phyloP scores from a whole-genome alignment of 2,888 invertebrate species.

The Strigamia transsilvanica region DNA sequence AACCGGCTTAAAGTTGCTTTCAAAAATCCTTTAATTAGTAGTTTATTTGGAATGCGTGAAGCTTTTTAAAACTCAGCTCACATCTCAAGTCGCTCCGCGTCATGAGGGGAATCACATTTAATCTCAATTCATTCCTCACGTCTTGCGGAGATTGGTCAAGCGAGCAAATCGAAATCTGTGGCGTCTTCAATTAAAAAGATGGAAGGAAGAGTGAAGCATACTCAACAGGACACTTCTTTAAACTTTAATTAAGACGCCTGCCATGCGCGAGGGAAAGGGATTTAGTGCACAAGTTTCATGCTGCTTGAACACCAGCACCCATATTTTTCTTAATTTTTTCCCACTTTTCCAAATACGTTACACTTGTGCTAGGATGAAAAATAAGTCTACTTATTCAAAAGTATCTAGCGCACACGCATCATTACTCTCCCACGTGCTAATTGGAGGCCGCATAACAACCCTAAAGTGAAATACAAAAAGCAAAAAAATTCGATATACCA shows the following conservation, averaged over 20 bases:
- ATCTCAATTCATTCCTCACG: constrained; percentile 42
- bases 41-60: constrained; percentile 18
- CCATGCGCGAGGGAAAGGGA: constrained; percentile 38
- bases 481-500: no score
- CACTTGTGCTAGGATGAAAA: background rate
- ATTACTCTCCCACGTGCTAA: no score
- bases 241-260: constrained; percentile 48
- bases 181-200: constrained; percentile 47
- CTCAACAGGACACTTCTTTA: constrained; percentile 49
- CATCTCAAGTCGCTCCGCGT: constrained; percentile 12
- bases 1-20: background rate
- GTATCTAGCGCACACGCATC: no score
- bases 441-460: no score
- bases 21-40: constrained; percentile 33
- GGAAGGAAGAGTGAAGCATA: constrained; percentile 35
- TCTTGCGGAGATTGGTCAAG: constrained; percentile 39
- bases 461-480: no score
- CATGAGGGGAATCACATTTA: constrained; percentile 39
- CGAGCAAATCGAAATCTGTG: constrained; percentile 49
- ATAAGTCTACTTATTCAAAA: background rate
- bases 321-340: constrained; percentile 28
- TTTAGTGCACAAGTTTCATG: constrained; percentile 43
- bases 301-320: constrained; percentile 33
- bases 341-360: background rate
- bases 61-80: constrained; percentile 28